Percentiles rank a stretch among this genome's conserved stretches.
Conservation (phyloP, 2,888 invertebrate species). For the Yponomeuta plumbellus region DNA sequence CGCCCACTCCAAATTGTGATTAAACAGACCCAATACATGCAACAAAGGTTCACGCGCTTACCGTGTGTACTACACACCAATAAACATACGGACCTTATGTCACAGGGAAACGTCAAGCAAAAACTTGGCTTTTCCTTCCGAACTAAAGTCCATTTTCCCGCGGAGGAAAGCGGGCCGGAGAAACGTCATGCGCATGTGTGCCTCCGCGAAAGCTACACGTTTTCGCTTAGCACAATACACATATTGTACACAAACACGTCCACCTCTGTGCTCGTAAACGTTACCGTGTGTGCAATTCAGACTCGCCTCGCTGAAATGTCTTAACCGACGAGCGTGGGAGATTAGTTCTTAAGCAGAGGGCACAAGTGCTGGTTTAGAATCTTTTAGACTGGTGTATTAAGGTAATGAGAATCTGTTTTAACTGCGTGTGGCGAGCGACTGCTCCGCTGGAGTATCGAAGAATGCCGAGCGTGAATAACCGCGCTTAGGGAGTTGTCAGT, state of each 20-base stretch:
- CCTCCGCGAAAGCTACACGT: slow-evolving; percentile 73
- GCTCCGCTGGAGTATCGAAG: slow-evolving; percentile 67
- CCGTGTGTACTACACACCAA: slow-evolving; percentile 29
- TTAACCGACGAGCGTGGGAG: slow-evolving; percentile 28
- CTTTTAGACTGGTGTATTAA: slow-evolving; percentile 34
- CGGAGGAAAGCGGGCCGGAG: background rate
- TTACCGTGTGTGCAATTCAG: slow-evolving; percentile 50
- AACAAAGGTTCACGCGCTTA: slow-evolving; percentile 73
- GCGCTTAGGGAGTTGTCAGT: slow-evolving; percentile 70
- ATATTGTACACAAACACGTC: slow-evolving; percentile 67
- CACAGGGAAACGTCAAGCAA: slow-evolving; percentile 21
- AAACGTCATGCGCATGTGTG: slow-evolving; percentile 59
- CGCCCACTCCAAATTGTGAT: slow-evolving; percentile 75
- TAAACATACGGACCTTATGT: background rate
- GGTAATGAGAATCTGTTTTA: slow-evolving; percentile 57
- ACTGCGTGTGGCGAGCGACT: slow-evolving; percentile 54
- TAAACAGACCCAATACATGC: slow-evolving; percentile 75
- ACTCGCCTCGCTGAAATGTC: slow-evolving; percentile 33
- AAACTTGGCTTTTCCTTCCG: background rate
- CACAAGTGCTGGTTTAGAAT: slow-evolving; percentile 26
- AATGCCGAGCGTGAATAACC: slow-evolving; percentile 73
- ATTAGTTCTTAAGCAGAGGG: slow-evolving; percentile 27
- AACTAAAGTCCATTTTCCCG: background rate
- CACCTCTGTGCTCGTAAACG: slow-evolving; percentile 61
- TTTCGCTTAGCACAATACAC: slow-evolving; percentile 72